Percentiles rank a stretch among this genome's conserved stretches.
phyloP scores from a whole-genome alignment of 2,113 vertebrate genomes.

The Colaptes auratus region DNA sequence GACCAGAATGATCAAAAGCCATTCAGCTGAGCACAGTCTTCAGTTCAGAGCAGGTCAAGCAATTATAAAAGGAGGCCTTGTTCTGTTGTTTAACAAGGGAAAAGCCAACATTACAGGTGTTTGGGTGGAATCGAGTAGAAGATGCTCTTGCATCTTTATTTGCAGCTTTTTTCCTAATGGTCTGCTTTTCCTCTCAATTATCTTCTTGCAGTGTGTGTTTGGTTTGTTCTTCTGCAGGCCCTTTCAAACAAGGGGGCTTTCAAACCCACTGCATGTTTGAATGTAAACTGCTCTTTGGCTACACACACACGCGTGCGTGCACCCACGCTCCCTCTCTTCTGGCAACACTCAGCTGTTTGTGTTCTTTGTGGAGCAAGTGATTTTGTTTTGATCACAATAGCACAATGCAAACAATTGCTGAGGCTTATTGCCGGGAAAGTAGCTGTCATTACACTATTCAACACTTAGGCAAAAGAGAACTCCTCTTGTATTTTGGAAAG shows the following conservation, averaged over 20 bases:
- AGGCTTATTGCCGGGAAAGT: neutral
- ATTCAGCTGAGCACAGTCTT: neutral
- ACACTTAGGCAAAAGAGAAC: neutral
- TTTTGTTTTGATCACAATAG: neutral
- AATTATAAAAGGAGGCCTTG: neutral
- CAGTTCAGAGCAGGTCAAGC: neutral
- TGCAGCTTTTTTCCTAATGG: neutral
- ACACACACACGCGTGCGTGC: rapidly evolving
- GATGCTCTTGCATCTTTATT: neutral
- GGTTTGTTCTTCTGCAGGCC: neutral
- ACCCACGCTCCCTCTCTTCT: rapidly evolving
- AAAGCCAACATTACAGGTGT: neutral
- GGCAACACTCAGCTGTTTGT: neutral
- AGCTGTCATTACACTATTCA: neutral
- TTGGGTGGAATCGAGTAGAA: neutral
- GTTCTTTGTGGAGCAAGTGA: neutral
- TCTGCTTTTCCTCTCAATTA: neutral
- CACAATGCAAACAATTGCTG: rapidly evolving
- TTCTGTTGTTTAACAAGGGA: neutral
- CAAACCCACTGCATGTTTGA: neutral
- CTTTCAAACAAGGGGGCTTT: neutral
- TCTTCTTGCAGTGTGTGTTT: neutral
- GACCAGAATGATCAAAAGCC: neutral
- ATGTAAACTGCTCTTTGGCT: neutral
- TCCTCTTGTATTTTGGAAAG: neutral